These are phyloP conservation scores for Polyploca ridens DNA, from an alignment of 2,888 invertebrate genomes.

Conservation along the genomic window DNA sequence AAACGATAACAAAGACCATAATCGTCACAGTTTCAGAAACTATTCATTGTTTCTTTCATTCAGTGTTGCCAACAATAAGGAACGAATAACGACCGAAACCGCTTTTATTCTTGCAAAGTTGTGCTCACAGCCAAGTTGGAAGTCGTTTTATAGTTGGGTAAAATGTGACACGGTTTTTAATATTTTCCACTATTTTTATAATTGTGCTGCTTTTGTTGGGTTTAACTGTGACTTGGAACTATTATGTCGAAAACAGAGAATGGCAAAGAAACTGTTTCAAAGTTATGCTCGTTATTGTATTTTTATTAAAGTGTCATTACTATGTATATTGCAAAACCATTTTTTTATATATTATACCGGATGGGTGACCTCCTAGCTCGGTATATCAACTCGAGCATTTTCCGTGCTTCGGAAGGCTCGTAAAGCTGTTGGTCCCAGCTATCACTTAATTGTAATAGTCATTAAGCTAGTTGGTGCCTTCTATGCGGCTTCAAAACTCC, in stretches of 20 bases:
- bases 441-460: too few relatives aligned
- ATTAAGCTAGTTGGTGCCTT: too few relatives aligned
- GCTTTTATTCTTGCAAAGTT: constrained; percentile 27
- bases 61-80: constrained; percentile 34
- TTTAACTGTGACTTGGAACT: background rate
- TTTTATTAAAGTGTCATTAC: too few relatives aligned
- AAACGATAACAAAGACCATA: constrained; percentile 11
- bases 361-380: too few relatives aligned
- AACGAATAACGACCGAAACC: constrained; percentile 33
- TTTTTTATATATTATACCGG: too few relatives aligned
- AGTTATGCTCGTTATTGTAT: too few relatives aligned
- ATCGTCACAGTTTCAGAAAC: constrained; percentile 12
- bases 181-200: constrained; percentile 7
- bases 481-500: too few relatives aligned
- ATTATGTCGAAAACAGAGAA: background rate
- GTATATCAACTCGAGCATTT: too few relatives aligned
- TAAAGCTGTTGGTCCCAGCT: too few relatives aligned
- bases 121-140: constrained; percentile 11
- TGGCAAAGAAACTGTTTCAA: background rate
- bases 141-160: constrained; percentile 11
- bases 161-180: constrained; percentile 11
- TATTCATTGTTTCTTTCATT: constrained; percentile 12
- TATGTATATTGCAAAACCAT: too few relatives aligned
- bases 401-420: too few relatives aligned
- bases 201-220: background rate